Percentiles rank a stretch among this genome's conserved stretches.
Evolutionary conservation across 2,113 vertebrate species (phyloP).

Genomic region (Phyllopteryx taeniolatus): DNA sequence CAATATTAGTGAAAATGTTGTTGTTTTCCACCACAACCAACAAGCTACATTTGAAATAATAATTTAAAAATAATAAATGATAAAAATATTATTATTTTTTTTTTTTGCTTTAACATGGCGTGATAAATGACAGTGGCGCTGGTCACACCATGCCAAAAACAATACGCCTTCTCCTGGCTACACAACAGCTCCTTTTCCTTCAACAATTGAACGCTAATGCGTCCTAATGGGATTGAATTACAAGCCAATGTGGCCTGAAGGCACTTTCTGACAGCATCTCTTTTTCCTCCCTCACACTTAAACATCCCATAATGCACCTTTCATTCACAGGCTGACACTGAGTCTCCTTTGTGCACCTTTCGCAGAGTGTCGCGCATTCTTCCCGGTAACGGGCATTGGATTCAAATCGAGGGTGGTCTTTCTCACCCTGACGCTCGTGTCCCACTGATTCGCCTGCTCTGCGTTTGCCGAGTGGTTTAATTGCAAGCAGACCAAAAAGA

Average conservation of each 20-base stretch:
- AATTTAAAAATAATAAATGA: no score
- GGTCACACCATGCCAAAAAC: constrained; percentile 38
- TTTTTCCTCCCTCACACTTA: constrained; percentile 38
- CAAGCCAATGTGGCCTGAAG: constrained; percentile 43
- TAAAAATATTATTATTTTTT: no score
- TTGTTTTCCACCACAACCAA: no score
- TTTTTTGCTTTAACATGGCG: neutral
- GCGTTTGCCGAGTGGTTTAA: constrained; percentile 57
- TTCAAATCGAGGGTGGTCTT: constrained; percentile 67
- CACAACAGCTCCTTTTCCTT: constrained; percentile 63
- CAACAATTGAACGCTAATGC: constrained; percentile 62
- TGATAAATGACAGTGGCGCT: constrained; percentile 39
- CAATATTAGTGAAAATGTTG: no score
- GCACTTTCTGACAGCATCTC: constrained; percentile 42
- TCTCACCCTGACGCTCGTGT: constrained; percentile 47
- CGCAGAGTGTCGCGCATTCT: constrained; percentile 54
- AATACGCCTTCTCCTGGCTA: constrained; percentile 51
- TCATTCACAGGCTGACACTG: constrained; percentile 44
- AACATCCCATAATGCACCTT: constrained; percentile 46
- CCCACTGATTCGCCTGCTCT: constrained; percentile 57
- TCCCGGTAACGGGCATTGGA: constrained; percentile 46
- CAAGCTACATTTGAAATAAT: no score
- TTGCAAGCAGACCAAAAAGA: constrained; percentile 60
- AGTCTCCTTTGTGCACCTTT: constrained; percentile 29
- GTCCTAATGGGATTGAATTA: constrained; percentile 59